Conservation (phyloP, 2,888 invertebrate genomes). For the Lochmaea capreae region DNA sequence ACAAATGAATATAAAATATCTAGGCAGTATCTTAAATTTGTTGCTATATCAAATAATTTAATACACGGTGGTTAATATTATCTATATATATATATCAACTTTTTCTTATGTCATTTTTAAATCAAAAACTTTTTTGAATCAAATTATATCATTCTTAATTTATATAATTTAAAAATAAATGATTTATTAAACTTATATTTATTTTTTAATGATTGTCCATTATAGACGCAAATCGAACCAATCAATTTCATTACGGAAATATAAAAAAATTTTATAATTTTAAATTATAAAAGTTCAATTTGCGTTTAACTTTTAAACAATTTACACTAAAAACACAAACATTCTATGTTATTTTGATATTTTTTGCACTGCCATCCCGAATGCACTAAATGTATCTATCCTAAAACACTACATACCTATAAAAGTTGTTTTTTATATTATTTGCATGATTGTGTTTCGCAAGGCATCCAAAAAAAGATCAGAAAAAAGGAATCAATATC, state of each 20-base stretch:
- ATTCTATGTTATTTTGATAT: constrained; percentile 63
- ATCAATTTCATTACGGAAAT: not conserved
- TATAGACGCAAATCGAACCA: not conserved
- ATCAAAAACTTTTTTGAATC: not conserved
- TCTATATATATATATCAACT: not conserved
- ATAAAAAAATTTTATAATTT: not conserved
- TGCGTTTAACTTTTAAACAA: constrained; percentile 11
- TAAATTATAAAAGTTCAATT: not conserved
- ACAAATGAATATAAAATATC: too few relatives aligned
- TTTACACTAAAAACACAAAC: constrained; percentile 56
- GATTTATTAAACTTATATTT: constrained; percentile 53
- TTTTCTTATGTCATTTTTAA: not conserved
- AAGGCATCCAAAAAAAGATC: not conserved
- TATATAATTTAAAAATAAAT: constrained; percentile 57
- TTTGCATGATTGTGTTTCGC: not conserved
- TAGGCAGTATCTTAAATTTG: too few relatives aligned
- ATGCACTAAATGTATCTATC: constrained; percentile 45
- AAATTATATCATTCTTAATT: constrained; percentile 48
- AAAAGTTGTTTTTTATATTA: constrained; percentile 1
- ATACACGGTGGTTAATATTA: too few relatives aligned
- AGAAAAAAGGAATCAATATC: too few relatives aligned
- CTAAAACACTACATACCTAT: not conserved
- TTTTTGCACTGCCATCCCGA: constrained; percentile 58
- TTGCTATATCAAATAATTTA: too few relatives aligned
- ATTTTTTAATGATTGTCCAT: constrained; percentile 20